Base-by-base conservation (phyloP, 2,113 vertebrate species). In the Genyomyrus donnyi region DNA sequence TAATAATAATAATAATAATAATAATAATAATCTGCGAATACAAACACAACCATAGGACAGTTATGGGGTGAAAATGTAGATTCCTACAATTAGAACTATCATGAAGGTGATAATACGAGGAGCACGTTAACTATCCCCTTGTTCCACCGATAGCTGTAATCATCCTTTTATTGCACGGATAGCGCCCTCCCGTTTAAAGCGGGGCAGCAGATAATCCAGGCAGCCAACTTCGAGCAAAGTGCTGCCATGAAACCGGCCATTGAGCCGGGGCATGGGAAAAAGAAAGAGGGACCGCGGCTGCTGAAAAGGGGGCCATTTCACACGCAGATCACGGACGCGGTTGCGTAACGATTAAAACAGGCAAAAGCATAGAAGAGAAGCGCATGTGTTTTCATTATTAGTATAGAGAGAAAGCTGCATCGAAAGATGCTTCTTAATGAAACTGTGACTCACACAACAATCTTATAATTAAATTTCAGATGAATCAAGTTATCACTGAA, bases 181-280 rank as follows among this genome's bases (percentile, higher is more conserved):
- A 85, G 48, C 46, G n/a, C 48, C 84, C 84, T 48, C 45, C 84
- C 24, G 45, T 46, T 24, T 48, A 46, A 15, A n/a, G 46, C 21
- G 1, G 83, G 45, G 24, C 15, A 48, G 45, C 84, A 85, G 42
- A 48, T 49, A 46, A 27, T 85, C 3, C 84, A 85, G 21, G 21
- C 45, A 46, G 84, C 35, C 74, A 50, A 49, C 24, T 86, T 50
- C 3, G 7, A 50, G 84, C n/a, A n/a, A 19, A 86, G 48, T 27
- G 24, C 46, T 5, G n/a, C 24, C 24, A 86, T 49, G 84, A 86
- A 86, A 86, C 84, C 46, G 48, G 42, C 84, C 48, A 49, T 86
- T 86, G 42, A 86, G 46, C 24, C 6, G 84, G 45, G 84, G 45
- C 84, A 86, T 86, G 84, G 84, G 84, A 86, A 86, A 86, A 49